Percentiles rank a stretch among this genome's conserved stretches.
phyloP scores from a whole-genome alignment of 2,888 invertebrate genomes.

The Luperina nickerlii region DNA sequence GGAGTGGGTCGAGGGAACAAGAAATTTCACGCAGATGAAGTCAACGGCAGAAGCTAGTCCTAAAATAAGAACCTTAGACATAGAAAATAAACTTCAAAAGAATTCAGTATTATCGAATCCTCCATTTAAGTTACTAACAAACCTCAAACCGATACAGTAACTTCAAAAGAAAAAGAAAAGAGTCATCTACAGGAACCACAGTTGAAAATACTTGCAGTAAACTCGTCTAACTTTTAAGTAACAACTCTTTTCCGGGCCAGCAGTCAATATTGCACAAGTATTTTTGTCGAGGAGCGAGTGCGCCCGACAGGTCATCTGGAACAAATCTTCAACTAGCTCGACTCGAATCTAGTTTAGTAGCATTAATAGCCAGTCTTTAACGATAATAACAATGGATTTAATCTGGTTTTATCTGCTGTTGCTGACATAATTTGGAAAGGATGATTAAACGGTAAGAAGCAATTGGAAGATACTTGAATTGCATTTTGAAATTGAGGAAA shows the following conservation, averaged over 20 bases:
- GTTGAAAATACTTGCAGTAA: constrained; percentile 57
- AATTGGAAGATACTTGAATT: neutral
- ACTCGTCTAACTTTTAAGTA: constrained; percentile 65
- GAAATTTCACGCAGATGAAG: neutral
- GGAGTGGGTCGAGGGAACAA: neutral
- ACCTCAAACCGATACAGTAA: constrained; percentile 34
- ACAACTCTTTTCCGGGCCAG: constrained; percentile 65
- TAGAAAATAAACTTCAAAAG: constrained; percentile 8
- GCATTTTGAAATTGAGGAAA: neutral
- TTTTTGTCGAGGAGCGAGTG: constrained; percentile 68
- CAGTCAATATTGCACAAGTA: constrained; percentile 68
- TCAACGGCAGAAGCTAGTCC: neutral
- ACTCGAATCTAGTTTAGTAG: constrained; percentile 69
- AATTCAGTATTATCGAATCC: constrained; percentile 14
- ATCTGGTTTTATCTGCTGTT: constrained; percentile 46
- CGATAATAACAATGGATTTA: constrained; percentile 48
- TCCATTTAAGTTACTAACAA: constrained; percentile 24
- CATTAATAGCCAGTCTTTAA: constrained; percentile 61
- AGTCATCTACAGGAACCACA: constrained; percentile 22
- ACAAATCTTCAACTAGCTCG: constrained; percentile 79
- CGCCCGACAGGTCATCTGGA: constrained; percentile 78
- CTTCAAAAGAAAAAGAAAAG: constrained; percentile 35
- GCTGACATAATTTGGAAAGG: constrained; percentile 17
- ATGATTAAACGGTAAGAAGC: neutral
- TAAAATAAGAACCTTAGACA: constrained; percentile 27